Percentiles rank a stretch among this genome's conserved stretches.
Evolutionary conservation across 2,888 invertebrate species (phyloP).

Genomic region (Sussaba pulchella): DNA sequence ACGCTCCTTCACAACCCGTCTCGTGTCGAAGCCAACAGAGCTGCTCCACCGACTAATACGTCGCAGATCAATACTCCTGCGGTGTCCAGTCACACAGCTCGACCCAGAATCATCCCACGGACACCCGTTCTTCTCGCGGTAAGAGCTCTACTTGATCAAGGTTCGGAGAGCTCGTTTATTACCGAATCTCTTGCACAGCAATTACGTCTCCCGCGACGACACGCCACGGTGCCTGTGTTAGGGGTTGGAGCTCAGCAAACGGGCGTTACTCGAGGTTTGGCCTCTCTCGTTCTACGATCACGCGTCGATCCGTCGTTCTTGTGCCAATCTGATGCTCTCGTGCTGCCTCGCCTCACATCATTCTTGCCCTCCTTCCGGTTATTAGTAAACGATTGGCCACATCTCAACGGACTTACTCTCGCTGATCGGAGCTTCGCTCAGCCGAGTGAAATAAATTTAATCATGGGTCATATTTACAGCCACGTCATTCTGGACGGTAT

Average conservation of each 20-base stretch:
- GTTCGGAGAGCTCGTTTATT: too few relatives aligned
- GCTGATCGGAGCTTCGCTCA: constrained; percentile 35
- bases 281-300: constrained; percentile 1
- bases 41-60: too few relatives aligned
- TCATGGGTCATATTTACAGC: constrained; percentile 42
- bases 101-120: constrained; percentile 17
- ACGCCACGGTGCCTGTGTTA: constrained; percentile 14
- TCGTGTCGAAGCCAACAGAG: too few relatives aligned
- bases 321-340: constrained; percentile 23
- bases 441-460: constrained; percentile 28
- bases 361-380: constrained; percentile 24
- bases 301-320: constrained; percentile 22
- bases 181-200: constrained; percentile 34
- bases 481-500: constrained; percentile 15
- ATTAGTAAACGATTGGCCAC: constrained; percentile 23
- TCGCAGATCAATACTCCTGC: too few relatives aligned
- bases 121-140: constrained; percentile 18
- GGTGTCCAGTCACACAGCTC: background rate
- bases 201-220: constrained; percentile 12
- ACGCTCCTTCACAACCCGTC: constrained; percentile 9
- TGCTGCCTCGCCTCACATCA: constrained; percentile 12
- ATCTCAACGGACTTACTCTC: constrained; percentile 38
- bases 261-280: constrained; percentile 12
- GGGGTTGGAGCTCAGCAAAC: constrained; percentile 18
- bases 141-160: constrained; percentile 41